Conservation (phyloP, 1,140 invertebrate species). For the Sitobion miscanthi region DNA sequence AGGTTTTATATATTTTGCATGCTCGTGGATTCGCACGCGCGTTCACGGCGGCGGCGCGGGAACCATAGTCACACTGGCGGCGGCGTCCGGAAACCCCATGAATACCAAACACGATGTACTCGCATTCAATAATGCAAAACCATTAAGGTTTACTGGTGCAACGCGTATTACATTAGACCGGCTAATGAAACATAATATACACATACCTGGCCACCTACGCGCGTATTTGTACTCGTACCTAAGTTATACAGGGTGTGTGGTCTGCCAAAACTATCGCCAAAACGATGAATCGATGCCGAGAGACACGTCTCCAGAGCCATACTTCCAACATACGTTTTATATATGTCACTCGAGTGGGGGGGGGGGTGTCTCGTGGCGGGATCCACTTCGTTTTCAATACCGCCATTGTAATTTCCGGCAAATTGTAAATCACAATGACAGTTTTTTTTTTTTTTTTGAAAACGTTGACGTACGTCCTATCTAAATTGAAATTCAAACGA, state of each 20-base stretch:
- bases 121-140: constrained; percentile 50
- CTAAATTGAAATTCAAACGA: no score
- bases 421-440: background rate
- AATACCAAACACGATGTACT: constrained; percentile 48
- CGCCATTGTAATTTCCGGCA: background rate
- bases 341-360: no score
- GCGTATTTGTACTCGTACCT: no score
- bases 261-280: no score
- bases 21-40: constrained; percentile 3
- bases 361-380: no score
- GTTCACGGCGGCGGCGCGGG: background rate
- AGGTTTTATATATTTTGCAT: constrained; percentile 38
- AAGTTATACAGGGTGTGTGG: no score
- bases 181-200: background rate
- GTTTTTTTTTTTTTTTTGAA: background rate
- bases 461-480: no score
- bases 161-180: background rate
- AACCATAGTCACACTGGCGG: background rate
- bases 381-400: background rate
- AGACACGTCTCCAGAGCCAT: no score
- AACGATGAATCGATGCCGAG: no score
- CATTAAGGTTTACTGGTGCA: background rate
- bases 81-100: constrained; percentile 23
- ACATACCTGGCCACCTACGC: no score
- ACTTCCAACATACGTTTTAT: no score